These are phyloP conservation scores for Busseola fusca DNA, from an alignment of 2,888 invertebrate genomes.

Conservation along the genomic window DNA sequence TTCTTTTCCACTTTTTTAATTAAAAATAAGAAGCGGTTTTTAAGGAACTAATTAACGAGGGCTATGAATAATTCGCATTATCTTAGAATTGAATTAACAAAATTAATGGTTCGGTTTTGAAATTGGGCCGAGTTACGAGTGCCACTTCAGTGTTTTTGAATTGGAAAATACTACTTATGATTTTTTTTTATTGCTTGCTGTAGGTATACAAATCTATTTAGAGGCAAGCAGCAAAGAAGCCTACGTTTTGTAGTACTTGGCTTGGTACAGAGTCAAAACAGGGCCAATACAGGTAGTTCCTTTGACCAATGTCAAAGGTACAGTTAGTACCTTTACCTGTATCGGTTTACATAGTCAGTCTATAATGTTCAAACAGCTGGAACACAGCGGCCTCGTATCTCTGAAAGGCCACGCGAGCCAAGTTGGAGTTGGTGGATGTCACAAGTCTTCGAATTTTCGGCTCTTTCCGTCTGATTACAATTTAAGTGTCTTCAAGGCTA, in stretches of 20 bases:
- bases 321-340: too few species aligned
- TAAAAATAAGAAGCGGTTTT: slow-evolving; percentile 47
- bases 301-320: too few species aligned
- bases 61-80: slow-evolving; percentile 43
- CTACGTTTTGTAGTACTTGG: neutral
- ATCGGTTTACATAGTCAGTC: too few species aligned
- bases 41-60: slow-evolving; percentile 44
- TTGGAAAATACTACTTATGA: neutral
- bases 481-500: too few species aligned
- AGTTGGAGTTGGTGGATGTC: too few species aligned
- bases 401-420: too few species aligned
- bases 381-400: too few species aligned
- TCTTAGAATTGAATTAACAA: slow-evolving; percentile 23
- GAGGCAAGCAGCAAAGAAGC: neutral
- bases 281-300: too few species aligned
- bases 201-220: neutral
- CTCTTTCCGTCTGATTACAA: too few species aligned
- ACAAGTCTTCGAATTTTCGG: too few species aligned
- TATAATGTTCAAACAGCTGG: too few species aligned
- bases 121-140: slow-evolving; percentile 5
- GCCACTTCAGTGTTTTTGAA: slow-evolving; percentile 17
- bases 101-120: neutral
- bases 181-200: neutral
- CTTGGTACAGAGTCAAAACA: neutral
- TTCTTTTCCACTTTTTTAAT: slow-evolving; percentile 36